Percentiles rank a stretch among this genome's conserved stretches.
These are phyloP conservation scores for Phylloscopus trochilus DNA, from an alignment of 2,113 vertebrate species.

Conservation along the genomic window DNA sequence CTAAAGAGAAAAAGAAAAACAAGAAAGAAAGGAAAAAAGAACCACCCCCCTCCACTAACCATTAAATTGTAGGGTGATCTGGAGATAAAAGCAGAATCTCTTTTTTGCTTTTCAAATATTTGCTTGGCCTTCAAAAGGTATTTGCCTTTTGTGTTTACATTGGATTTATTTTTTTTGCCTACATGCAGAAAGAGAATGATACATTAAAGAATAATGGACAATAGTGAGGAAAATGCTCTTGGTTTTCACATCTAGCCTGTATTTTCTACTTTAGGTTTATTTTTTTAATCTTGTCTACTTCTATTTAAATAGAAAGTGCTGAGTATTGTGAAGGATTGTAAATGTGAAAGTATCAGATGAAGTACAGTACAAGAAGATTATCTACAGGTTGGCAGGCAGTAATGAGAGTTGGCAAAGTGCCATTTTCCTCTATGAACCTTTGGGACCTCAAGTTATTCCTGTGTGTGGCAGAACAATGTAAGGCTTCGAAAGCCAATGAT, in stretches of 20 bases:
- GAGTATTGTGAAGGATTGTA: constrained; percentile 1
- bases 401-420: constrained; percentile 15
- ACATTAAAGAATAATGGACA: constrained; percentile 70
- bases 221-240: constrained; percentile 46
- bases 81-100: constrained; percentile 67
- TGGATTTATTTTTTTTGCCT: constrained; percentile 76
- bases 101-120: constrained; percentile 86
- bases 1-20: constrained; percentile 22
- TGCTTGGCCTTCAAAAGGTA: constrained; percentile 83
- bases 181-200: constrained; percentile 58
- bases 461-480: constrained; percentile 5
- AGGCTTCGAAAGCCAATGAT: neutral
- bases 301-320: constrained; percentile 53
- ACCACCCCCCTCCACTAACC: neutral
- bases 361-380: constrained; percentile 28
- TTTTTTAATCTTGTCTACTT: constrained; percentile 7
- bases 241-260: constrained; percentile 25
- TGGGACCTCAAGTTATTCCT: constrained; percentile 12
- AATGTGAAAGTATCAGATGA: constrained; percentile 48
- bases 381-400: constrained; percentile 29
- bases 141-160: constrained; percentile 85
- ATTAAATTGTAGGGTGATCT: constrained; percentile 53
- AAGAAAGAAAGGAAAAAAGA: constrained; percentile 12
- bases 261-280: constrained; percentile 20
- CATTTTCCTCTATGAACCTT: neutral